Percentiles rank a stretch among this genome's conserved stretches.
Evolutionary conservation across 2,113 vertebrate species (phyloP).

Genomic region (Heteronetta atricapilla): DNA sequence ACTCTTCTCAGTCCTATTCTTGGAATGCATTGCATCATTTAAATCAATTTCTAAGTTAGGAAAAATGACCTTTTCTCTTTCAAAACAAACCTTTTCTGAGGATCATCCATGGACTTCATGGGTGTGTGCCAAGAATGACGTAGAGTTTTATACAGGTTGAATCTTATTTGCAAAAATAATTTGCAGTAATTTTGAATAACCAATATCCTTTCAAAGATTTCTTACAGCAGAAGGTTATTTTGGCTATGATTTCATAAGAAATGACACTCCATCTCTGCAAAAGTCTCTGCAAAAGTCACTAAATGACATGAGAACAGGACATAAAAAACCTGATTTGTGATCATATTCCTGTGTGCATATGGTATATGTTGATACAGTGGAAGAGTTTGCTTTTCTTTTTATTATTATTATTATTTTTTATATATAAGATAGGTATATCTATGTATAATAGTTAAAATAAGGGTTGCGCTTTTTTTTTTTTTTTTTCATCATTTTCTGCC

Average conservation of each 20-base stretch:
- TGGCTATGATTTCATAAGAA: neutral
- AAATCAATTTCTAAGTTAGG: neutral
- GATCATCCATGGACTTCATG: neutral
- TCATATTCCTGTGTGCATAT: neutral
- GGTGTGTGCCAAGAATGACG: neutral
- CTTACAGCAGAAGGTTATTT: neutral
- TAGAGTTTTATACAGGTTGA: neutral
- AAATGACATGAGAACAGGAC: neutral
- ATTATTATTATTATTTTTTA: too few species aligned
- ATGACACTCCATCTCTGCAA: neutral
- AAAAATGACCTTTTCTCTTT: slow-evolving; percentile 18
- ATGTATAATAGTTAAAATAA: neutral
- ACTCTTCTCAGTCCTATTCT: slow-evolving; percentile 1
- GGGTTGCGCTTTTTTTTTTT: neutral
- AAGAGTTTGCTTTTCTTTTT: neutral
- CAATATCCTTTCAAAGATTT: neutral
- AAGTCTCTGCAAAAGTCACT: neutral
- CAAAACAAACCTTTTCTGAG: slow-evolving; percentile 8
- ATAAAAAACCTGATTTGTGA: neutral
- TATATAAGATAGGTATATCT: neutral
- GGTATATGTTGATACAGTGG: neutral
- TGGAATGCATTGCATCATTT: slow-evolving; percentile 23
- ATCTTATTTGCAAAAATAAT: neutral
- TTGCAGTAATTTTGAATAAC: neutral
- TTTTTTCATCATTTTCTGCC: neutral